phyloP scores from a whole-genome alignment of 1,140 invertebrate species.

The Cydia fagiglandana region DNA sequence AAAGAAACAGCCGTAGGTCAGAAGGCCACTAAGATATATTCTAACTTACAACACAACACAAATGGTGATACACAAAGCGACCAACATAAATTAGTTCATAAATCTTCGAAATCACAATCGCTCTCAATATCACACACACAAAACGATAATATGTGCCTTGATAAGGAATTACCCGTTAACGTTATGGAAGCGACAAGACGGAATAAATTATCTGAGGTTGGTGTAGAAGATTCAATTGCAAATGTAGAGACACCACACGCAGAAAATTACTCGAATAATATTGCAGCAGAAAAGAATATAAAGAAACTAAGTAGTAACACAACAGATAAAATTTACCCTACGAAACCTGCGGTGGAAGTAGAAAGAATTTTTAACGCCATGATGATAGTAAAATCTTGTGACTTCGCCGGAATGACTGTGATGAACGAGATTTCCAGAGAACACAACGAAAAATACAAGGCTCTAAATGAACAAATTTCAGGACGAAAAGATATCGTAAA shows the following conservation, averaged over 20 bases:
- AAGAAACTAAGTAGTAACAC: not conserved
- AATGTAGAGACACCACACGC: not conserved
- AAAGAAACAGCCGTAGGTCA: not conserved
- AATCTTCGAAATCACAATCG: not conserved
- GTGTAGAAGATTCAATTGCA: not conserved
- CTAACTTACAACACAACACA: not conserved
- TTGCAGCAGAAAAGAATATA: not conserved
- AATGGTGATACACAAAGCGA: not conserved
- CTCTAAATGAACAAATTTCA: not conserved
- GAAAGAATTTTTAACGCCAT: not conserved
- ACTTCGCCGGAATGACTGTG: not conserved
- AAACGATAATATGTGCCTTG: not conserved
- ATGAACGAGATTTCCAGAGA: not conserved
- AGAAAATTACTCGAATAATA: not conserved
- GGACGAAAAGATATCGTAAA: not conserved
- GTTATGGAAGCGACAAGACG: not conserved
- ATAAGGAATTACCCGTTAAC: not conserved
- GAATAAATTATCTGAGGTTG: not conserved
- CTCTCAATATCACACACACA: not conserved
- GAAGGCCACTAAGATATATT: not conserved
- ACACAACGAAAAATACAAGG: not conserved
- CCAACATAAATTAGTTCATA: not conserved
- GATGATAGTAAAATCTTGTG: not conserved
- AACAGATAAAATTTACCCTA: not conserved
- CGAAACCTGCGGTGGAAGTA: not conserved